phyloP scores from a whole-genome alignment of 1,140 invertebrate genomes.

The Euura saliciscinereae region DNA sequence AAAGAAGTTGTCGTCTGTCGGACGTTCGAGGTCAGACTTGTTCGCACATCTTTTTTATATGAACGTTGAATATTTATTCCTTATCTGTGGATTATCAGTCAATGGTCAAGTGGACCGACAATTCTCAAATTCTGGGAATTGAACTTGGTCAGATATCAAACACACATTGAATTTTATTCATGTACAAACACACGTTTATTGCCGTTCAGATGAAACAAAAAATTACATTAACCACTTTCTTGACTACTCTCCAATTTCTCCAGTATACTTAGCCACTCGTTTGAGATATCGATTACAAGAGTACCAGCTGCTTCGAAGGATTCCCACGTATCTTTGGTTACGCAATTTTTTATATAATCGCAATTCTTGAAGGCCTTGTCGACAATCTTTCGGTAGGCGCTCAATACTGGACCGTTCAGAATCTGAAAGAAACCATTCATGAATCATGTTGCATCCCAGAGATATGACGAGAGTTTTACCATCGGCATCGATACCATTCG shows the following conservation, averaged over 20 bases:
- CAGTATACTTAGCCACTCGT: neutral
- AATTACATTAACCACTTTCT: neutral
- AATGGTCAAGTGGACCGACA: too few relatives aligned
- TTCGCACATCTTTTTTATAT: too few relatives aligned
- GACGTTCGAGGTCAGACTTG: too few relatives aligned
- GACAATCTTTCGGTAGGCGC: neutral
- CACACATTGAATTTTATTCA: too few relatives aligned
- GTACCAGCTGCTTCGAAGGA: neutral
- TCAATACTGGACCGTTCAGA: neutral
- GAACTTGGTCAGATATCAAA: too few relatives aligned
- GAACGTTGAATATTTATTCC: too few relatives aligned
- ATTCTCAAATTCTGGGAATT: too few relatives aligned
- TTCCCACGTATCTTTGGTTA: neutral
- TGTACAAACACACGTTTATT: too few relatives aligned
- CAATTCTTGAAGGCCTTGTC: neutral
- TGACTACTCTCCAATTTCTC: neutral
- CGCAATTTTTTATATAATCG: neutral
- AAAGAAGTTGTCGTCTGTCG: too few relatives aligned
- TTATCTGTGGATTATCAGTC: too few relatives aligned
- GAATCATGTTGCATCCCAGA: neutral
- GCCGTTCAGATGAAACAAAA: too few relatives aligned
- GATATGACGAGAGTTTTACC: neutral
- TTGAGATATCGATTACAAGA: neutral
- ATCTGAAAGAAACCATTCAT: neutral
- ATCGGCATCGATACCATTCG: neutral